phyloP scores from a whole-genome alignment of 2,888 invertebrate species.

The Drosophila fulvimacula region DNA sequence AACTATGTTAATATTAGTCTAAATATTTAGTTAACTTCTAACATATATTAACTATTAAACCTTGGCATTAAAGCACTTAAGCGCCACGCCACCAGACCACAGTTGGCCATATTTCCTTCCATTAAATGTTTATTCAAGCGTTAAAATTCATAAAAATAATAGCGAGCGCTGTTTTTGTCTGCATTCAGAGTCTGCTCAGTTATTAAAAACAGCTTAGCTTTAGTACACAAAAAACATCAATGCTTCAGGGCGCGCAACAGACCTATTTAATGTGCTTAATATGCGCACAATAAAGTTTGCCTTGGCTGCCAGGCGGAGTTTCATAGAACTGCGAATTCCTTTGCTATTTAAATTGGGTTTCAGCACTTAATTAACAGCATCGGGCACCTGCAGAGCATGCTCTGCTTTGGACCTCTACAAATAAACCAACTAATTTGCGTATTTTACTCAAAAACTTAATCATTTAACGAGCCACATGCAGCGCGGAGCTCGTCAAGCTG shows the following conservation, averaged over 20 bases:
- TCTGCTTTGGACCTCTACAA: constrained; percentile 13
- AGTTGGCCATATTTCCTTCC: not conserved
- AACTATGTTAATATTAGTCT: not conserved
- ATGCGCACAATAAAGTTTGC: not conserved
- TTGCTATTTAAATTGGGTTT: constrained; percentile 13
- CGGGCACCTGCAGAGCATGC: not conserved
- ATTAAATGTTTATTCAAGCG: constrained; percentile 9
- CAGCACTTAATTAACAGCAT: constrained; percentile 26
- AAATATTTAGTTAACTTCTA: not conserved
- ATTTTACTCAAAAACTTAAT: constrained; percentile 35
- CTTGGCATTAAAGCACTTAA: not conserved
- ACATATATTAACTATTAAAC: not conserved
- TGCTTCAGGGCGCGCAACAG: not conserved
- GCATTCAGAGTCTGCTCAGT: not conserved
- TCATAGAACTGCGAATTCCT: not conserved
- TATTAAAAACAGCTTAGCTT: not conserved
- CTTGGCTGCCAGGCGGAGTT: not conserved
- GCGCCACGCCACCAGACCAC: not conserved
- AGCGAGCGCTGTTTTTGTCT: not conserved
- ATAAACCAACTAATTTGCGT: constrained; percentile 47
- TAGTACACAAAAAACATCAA: not conserved
- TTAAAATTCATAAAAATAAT: constrained; percentile 2
- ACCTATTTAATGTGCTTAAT: not conserved
- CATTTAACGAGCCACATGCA: constrained; percentile 19
- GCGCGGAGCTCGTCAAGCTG: constrained; percentile 7